phyloP scores from a whole-genome alignment of 2,888 invertebrate genomes.

The Parnassius glacialis region DNA sequence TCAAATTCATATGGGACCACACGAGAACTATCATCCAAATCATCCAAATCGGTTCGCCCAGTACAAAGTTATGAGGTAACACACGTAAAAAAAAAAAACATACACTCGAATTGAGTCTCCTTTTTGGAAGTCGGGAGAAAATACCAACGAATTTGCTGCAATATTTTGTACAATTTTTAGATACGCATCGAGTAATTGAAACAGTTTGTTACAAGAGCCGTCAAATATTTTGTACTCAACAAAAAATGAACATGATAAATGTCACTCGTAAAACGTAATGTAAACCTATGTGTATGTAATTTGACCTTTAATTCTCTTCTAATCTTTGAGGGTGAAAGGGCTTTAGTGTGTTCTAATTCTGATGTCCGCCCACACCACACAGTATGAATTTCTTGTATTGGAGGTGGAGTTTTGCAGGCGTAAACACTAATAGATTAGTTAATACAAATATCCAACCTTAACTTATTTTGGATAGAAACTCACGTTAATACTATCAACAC shows the following conservation, averaged over 20 bases:
- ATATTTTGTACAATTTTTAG: not conserved
- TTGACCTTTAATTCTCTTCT: conserved; percentile 23
- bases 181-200: not conserved
- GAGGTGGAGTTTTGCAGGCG: conserved; percentile 9
- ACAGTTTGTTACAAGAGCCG: conserved; percentile 13
- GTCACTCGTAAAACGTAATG: conserved; percentile 1
- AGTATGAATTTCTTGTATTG: conserved; percentile 11
- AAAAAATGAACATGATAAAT: conserved; percentile 20
- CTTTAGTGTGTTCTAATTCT: conserved; percentile 23
- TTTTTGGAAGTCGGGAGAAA: too few relatives aligned
- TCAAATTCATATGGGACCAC: too few relatives aligned
- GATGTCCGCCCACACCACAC: conserved; percentile 22
- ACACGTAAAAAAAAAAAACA: too few relatives aligned
- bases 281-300: conserved; percentile 10
- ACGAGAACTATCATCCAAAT: too few relatives aligned
- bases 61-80: too few relatives aligned
- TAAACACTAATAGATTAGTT: conserved; percentile 15
- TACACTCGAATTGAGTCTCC: too few relatives aligned
- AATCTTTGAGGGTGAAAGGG: conserved; percentile 21
- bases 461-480: not conserved
- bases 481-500: too few relatives aligned
- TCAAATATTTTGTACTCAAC: conserved; percentile 11
- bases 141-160: too few relatives aligned
- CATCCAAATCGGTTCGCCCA: too few relatives aligned
- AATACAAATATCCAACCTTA: conserved; percentile 3